A percentile compares a stretch with the other conserved stretches of the same genome.
These are phyloP conservation scores for Choloepus didactylus DNA, from an alignment of 2,797 vertebrate species.

Conservation along the genomic window DNA sequence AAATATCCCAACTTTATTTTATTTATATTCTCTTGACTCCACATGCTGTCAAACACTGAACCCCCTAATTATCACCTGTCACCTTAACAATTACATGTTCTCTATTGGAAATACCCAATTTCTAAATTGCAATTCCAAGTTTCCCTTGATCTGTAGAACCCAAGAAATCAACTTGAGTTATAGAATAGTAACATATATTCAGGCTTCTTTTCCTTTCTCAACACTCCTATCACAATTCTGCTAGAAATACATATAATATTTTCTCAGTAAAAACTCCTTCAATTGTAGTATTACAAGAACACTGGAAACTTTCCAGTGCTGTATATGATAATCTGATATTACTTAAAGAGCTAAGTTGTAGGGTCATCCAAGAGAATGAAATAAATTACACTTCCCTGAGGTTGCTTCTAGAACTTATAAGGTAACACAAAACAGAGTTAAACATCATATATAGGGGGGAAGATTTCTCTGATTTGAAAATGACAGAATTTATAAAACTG, in stretches of 20 bases:
- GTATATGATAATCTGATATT: neutral
- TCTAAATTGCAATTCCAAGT: neutral
- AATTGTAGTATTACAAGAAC: neutral
- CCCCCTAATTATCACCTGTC: neutral
- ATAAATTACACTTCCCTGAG: neutral
- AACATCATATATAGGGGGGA: neutral
- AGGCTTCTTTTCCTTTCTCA: conserved; percentile 26
- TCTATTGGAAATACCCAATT: neutral
- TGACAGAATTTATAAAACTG: conserved; percentile 6
- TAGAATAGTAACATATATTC: neutral
- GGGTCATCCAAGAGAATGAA: conserved; percentile 37
- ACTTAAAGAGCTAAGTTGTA: neutral
- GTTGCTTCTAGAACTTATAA: conserved; percentile 32
- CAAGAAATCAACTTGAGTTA: neutral
- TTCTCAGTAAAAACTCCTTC: conserved; percentile 26
- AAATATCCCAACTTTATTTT: neutral
- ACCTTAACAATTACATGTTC: neutral
- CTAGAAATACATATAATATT: neutral
- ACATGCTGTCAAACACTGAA: neutral
- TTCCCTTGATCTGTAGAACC: neutral
- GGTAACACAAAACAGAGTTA: conserved; percentile 29
- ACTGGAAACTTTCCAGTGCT: neutral
- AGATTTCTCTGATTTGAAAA: conserved; percentile 36
- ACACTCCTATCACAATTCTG: neutral
- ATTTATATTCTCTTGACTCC: neutral